Evolutionary conservation across 2,888 invertebrate species (phyloP).

Genomic region (Perithous albicinctus): DNA sequence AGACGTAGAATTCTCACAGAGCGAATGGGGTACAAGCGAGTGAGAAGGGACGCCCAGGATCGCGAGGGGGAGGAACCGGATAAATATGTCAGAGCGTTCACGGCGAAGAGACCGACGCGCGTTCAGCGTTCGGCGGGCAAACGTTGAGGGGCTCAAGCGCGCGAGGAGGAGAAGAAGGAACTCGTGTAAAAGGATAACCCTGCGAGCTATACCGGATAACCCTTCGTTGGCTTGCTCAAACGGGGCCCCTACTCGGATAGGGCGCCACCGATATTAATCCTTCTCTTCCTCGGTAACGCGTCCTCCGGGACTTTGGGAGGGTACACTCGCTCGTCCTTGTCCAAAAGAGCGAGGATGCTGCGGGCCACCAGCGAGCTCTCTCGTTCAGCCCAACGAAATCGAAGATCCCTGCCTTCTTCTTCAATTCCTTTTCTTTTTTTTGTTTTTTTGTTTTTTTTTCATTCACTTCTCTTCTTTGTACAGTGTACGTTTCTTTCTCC

Average conservation of each 20-base stretch:
- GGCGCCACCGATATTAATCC: slow-evolving; percentile 70
- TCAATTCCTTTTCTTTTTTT: not conserved
- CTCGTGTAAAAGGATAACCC: slow-evolving; percentile 76
- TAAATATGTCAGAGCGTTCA: slow-evolving; percentile 77
- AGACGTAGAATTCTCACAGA: slow-evolving; percentile 12
- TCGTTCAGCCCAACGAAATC: slow-evolving; percentile 55
- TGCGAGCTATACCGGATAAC: slow-evolving; percentile 75
- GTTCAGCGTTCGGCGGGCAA: slow-evolving; percentile 20
- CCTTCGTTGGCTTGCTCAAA: slow-evolving; percentile 57
- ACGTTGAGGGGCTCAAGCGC: not conserved
- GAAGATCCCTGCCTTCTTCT: slow-evolving; percentile 37
- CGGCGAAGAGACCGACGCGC: slow-evolving; percentile 67
- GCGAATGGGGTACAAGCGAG: slow-evolving; percentile 4
- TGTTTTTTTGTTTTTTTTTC: not conserved
- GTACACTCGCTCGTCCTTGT: slow-evolving; percentile 20
- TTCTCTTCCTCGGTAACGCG: slow-evolving; percentile 69
- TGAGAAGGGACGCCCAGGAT: slow-evolving; percentile 71
- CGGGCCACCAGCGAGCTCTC: slow-evolving; percentile 49
- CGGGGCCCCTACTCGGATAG: slow-evolving; percentile 27
- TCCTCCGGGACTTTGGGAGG: not conserved
- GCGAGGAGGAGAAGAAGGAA: slow-evolving; percentile 66
- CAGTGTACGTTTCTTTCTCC: slow-evolving; percentile 18
- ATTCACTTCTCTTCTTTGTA: slow-evolving; percentile 18
- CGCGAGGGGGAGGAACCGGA: slow-evolving; percentile 74
- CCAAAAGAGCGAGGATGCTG: slow-evolving; percentile 33